phyloP scores from a whole-genome alignment of 1,140 invertebrate species.

The Eufriesea mexicana region DNA sequence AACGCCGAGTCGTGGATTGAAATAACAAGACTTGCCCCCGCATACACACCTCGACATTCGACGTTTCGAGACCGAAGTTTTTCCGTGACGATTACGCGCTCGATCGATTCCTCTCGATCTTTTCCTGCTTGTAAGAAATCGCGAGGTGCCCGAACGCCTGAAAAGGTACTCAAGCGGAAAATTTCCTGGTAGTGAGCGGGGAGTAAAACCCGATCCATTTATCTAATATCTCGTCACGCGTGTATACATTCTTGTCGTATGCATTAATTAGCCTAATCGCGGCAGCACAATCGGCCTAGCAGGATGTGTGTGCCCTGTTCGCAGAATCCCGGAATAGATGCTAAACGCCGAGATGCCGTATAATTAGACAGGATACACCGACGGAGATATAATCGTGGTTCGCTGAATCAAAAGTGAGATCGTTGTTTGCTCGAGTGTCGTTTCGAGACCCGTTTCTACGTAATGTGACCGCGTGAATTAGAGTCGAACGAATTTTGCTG shows the following conservation, averaged over 20 bases:
- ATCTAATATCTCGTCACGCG: slow-evolving; percentile 61
- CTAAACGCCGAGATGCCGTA: slow-evolving; percentile 12
- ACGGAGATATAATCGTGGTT: not conserved
- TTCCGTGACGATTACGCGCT: not conserved
- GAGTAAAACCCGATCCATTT: slow-evolving; percentile 42
- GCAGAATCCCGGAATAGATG: slow-evolving; percentile 35
- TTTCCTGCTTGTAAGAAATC: not conserved
- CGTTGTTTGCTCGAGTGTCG: not conserved
- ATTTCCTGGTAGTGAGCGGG: slow-evolving; percentile 36
- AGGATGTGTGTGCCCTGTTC: not conserved
- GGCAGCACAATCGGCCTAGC: slow-evolving; percentile 21
- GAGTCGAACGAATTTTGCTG: not conserved
- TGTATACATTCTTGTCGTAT: slow-evolving; percentile 45
- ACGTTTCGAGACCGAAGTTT: slow-evolving; percentile 21
- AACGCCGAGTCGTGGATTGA: not conserved
- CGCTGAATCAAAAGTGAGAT: slow-evolving; percentile 9
- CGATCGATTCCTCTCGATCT: not conserved
- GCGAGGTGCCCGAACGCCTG: not conserved
- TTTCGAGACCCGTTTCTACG: not conserved
- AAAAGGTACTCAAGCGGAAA: slow-evolving; percentile 52
- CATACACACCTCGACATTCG: not conserved
- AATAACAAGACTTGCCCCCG: not conserved
- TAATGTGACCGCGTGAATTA: not conserved
- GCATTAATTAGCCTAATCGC: slow-evolving; percentile 59
- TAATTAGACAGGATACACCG: slow-evolving; percentile 2